Percentiles rank a stretch among this genome's conserved stretches.
These are phyloP conservation scores for Falco cherrug DNA, from an alignment of 2,797 vertebrate species.

Conservation along the genomic window DNA sequence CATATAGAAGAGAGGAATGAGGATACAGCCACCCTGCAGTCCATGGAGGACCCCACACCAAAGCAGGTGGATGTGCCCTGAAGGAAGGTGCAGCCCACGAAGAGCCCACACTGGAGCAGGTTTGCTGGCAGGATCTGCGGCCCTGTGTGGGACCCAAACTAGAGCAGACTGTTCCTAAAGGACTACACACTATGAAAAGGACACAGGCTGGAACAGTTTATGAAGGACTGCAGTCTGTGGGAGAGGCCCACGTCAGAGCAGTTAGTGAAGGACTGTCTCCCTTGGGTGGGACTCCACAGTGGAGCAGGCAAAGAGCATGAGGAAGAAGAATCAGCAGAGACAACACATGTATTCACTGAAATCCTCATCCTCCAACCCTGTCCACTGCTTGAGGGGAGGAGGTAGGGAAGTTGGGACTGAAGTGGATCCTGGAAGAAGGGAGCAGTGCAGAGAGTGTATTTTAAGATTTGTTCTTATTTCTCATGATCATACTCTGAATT, in stretches of 20 bases:
- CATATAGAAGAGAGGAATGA: neutral
- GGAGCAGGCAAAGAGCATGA: neutral
- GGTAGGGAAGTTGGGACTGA: neutral
- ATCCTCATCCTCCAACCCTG: too few relatives aligned
- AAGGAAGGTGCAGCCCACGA: neutral
- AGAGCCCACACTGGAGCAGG: neutral
- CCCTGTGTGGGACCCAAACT: neutral
- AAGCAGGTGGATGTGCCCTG: too few relatives aligned
- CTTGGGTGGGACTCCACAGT: accelerated
- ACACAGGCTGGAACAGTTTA: neutral
- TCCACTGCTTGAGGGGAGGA: neutral
- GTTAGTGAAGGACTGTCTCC: neutral
- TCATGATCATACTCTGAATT: neutral
- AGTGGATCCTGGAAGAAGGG: neutral
- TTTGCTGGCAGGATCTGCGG: neutral
- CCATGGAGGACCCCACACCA: neutral
- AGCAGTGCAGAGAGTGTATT: neutral
- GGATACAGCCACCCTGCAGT: neutral
- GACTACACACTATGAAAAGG: neutral
- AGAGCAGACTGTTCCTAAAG: neutral
- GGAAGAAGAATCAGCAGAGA: neutral
- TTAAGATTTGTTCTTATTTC: neutral
- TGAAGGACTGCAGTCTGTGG: neutral
- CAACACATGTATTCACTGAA: neutral
- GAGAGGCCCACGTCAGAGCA: neutral